Base-by-base conservation (phyloP, 2,797 vertebrate genomes). In the Staurois parvus region DNA sequence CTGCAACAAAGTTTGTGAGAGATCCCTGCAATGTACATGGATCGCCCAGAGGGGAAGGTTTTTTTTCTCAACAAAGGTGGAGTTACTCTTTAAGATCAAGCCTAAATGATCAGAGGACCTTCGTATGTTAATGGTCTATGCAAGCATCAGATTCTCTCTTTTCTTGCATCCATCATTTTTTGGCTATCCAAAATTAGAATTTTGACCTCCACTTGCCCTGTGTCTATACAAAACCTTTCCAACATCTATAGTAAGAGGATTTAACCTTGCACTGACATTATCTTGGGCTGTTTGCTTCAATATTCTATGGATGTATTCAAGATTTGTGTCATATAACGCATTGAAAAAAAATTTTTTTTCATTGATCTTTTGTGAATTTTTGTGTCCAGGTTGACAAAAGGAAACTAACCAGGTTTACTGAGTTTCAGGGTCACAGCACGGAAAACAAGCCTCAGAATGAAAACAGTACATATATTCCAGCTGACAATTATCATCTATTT, bases 341-440 rank as follows among this genome's bases (percentile, higher is more conserved):
- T 24, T 8, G 67, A 69, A 34, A 29, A 56, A 34, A n/a, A n/a
- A n/a, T n/a, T 52, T 45, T 26, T 21, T 56, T 12, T 17, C 40
- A 69, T 52, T 32, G 17, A 69, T 48, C 26, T 28, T 28, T 69
- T 30, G 13, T 30, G 29, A 40, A 37, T 24, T 42, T 75, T 24
- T 72, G 69, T 69, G 67, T 69, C 15, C 30, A 24, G 37, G 30
- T 42, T 45, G 24, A 72, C 72, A 48, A 32, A 48, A 48, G 40
- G 15, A 24, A 19, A 4, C 8, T 13, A 30, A 59, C 21, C 24
- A 40, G 9, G 2, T 66, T 30, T 70, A 30, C 5, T 56, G 42
- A 52, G 48, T 70, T 24, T 80, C 78, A 80, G 78, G 78, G 66
- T 80, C 78, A 80, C 78, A 70, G 26, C 19, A n/a, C 24, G 56